These are phyloP conservation scores for Geotrypetes seraphini DNA, from an alignment of 2,797 vertebrate genomes.

Conservation along the genomic window DNA sequence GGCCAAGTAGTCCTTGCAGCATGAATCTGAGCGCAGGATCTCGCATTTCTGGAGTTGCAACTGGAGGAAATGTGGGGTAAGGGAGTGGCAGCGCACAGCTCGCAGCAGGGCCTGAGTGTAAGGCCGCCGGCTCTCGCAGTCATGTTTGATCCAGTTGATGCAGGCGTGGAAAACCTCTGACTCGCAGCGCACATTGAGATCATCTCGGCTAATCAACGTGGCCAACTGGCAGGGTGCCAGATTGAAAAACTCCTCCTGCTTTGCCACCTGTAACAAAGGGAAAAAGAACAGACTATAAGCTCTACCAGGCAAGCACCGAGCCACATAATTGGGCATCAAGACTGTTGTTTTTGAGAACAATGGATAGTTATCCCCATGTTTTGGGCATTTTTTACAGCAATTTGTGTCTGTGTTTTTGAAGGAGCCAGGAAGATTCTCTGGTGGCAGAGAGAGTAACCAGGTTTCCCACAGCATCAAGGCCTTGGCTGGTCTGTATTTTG, in stretches of 20 bases:
- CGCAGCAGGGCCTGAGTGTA: constrained; percentile 82
- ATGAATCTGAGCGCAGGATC: constrained; percentile 68
- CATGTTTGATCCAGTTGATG: constrained; percentile 85
- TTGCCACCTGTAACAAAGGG: constrained; percentile 61
- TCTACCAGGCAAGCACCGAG: too few species aligned
- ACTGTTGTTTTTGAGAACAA: too few species aligned
- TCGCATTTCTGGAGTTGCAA: constrained; percentile 79
- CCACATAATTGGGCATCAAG: too few species aligned
- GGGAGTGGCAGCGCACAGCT: constrained; percentile 88
- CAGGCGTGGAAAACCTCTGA: constrained; percentile 92
- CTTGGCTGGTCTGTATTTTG: too few species aligned
- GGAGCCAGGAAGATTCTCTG: too few species aligned
- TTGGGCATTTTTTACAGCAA: too few species aligned
- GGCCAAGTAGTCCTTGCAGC: constrained; percentile 84
- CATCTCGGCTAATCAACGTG: constrained; percentile 83
- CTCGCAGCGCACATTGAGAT: constrained; percentile 92
- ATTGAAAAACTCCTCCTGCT: constrained; percentile 91
- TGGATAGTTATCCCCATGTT: too few species aligned
- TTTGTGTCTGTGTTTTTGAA: too few species aligned
- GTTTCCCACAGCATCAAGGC: too few species aligned
- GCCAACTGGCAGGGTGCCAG: constrained; percentile 88
- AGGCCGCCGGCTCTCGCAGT: constrained; percentile 69
- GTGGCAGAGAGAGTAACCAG: too few species aligned
- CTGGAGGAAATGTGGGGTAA: constrained; percentile 85
- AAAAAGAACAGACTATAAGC: too few species aligned